Evolutionary conservation across 2,797 vertebrate genomes (phyloP).

Genomic region (Neoniphon sammara): DNA sequence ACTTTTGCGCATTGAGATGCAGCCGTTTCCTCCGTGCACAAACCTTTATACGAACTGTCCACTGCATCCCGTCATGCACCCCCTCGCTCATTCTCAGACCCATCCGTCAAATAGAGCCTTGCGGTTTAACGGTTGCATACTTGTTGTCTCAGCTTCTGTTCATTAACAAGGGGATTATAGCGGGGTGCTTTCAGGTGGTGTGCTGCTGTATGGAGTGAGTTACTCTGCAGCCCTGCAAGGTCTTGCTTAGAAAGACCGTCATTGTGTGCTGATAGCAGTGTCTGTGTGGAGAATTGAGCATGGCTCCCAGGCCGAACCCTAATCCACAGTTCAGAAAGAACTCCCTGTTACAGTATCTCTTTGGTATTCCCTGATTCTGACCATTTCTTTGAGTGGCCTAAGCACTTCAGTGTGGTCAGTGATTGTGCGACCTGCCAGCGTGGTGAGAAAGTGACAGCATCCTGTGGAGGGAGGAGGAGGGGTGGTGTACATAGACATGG

Average conservation of each 20-base stretch:
- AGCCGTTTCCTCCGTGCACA: constrained; percentile 17
- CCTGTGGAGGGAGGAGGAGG: constrained; percentile 46
- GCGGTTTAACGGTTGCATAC: constrained; percentile 8
- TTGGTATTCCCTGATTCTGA: constrained; percentile 62
- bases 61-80: background rate
- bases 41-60: background rate
- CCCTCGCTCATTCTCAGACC: constrained; percentile 4
- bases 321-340: constrained; percentile 25
- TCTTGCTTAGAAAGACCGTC: constrained; percentile 40
- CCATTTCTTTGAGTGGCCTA: constrained; percentile 41
- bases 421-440: constrained; percentile 55
- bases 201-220: constrained; percentile 36
- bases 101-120: constrained; percentile 7
- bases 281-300: constrained; percentile 28
- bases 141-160: constrained; percentile 41
- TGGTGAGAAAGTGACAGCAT: constrained; percentile 75
- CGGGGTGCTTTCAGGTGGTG: background rate
- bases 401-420: constrained; percentile 52
- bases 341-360: constrained; percentile 53
- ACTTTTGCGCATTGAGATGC: constrained; percentile 39
- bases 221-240: constrained; percentile 43
- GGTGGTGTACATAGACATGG: constrained; percentile 50
- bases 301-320: constrained; percentile 17
- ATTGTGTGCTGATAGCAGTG: constrained; percentile 45
- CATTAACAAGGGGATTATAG: constrained; percentile 50